Percentiles rank a stretch among this genome's conserved stretches.
phyloP scores from a whole-genome alignment of 2,888 invertebrate species.

The Agapostemon virescens region DNA sequence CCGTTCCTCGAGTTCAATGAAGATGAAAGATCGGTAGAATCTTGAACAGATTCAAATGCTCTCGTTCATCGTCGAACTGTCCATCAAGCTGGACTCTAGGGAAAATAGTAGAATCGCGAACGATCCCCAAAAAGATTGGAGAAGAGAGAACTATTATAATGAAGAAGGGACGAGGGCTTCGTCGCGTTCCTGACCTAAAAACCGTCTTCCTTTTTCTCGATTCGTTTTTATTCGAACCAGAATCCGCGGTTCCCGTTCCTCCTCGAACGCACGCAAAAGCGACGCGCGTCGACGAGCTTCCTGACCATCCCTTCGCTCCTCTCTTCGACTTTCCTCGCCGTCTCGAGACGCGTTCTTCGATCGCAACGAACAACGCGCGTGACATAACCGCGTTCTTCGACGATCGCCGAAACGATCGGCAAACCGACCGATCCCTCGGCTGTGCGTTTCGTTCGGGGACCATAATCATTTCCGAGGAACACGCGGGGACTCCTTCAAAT shows the following conservation, averaged over 20 bases:
- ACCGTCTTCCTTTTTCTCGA: slow-evolving; percentile 51
- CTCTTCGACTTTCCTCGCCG: neutral
- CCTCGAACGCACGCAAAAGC: slow-evolving; percentile 48
- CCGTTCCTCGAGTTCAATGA: no score
- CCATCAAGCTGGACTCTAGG: no score
- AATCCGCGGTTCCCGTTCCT: slow-evolving; percentile 37
- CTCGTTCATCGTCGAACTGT: no score
- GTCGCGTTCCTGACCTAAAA: slow-evolving; percentile 62
- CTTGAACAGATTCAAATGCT: no score
- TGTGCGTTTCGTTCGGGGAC: slow-evolving; percentile 4
- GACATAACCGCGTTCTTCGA: slow-evolving; percentile 19
- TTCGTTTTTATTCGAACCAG: slow-evolving; percentile 23
- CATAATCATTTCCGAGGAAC: slow-evolving; percentile 37
- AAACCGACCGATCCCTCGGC: slow-evolving; percentile 14
- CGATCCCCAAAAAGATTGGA: no score
- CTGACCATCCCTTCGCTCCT: slow-evolving; percentile 21
- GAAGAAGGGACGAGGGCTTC: slow-evolving; percentile 42
- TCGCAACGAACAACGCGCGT: neutral
- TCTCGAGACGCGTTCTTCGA: slow-evolving; percentile 23
- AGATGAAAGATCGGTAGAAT: no score
- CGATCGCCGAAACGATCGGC: slow-evolving; percentile 6
- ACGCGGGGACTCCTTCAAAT: slow-evolving; percentile 14
- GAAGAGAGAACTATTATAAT: no score
- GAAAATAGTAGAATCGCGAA: no score
- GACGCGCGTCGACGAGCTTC: neutral